These are phyloP conservation scores for Malurus leucopterus DNA, from an alignment of 2,797 vertebrate species.

Conservation along the genomic window DNA sequence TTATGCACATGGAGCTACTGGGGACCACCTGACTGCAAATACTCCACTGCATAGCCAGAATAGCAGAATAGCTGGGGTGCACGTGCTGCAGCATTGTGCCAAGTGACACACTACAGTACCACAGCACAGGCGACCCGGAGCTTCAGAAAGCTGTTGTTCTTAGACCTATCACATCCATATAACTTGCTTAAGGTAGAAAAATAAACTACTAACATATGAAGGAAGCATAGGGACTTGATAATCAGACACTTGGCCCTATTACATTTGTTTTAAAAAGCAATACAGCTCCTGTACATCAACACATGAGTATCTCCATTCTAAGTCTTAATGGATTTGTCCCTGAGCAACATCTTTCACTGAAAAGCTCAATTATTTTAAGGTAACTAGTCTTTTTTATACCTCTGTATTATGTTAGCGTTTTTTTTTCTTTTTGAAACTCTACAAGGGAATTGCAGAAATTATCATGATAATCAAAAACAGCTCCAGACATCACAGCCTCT, in stretches of 20 bases:
- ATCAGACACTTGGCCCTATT: neutral
- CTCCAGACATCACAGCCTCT: neutral
- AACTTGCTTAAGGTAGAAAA: neutral
- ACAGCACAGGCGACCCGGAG: rapidly evolving
- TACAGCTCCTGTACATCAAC: neutral
- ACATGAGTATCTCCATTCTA: neutral
- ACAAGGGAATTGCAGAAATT: neutral
- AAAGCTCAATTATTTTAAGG: neutral
- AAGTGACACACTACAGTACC: neutral
- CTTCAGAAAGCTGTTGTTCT: neutral
- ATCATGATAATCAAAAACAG: neutral
- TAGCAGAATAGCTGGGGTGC: neutral
- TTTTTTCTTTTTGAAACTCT: neutral
- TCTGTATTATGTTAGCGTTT: neutral
- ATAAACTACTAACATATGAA: neutral
- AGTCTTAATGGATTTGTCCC: neutral
- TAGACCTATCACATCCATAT: neutral
- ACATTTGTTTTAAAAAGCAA: neutral
- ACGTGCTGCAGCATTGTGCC: rapidly evolving
- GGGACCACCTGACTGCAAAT: neutral
- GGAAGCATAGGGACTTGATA: neutral
- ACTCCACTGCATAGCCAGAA: neutral
- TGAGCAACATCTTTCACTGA: neutral
- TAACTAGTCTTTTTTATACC: neutral
- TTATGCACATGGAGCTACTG: neutral